Evolutionary conservation across 2,113 vertebrate genomes (phyloP).

Genomic region (Oreochromis niloticus): DNA sequence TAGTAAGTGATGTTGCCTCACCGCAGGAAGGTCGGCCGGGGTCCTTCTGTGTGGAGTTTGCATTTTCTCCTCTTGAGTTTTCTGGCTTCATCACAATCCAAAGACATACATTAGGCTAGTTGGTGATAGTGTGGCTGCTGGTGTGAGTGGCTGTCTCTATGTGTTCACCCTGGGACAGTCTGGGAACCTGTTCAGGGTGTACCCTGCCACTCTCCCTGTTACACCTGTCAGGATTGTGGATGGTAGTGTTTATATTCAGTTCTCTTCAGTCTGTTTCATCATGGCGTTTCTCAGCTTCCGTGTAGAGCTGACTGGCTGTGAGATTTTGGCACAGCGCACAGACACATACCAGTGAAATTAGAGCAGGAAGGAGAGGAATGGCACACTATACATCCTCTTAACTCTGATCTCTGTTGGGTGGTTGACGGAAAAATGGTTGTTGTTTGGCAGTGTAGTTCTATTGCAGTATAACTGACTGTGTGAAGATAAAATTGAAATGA

Average conservation of each 20-base stretch:
- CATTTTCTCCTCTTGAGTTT: neutral
- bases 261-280: neutral
- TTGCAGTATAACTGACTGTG: neutral
- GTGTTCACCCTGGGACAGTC: neutral
- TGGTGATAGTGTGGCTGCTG: fast-evolving
- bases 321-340: fast-evolving
- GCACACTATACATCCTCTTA: neutral
- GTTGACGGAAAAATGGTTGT: neutral
- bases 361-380: neutral
- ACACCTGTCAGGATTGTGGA: neutral
- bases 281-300: fast-evolving
- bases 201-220: neutral
- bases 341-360: neutral
- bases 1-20: neutral
- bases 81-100: neutral
- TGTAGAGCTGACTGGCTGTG: neutral
- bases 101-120: neutral
- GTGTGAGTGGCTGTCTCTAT: neutral
- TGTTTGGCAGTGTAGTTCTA: neutral
- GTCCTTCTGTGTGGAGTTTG: neutral
- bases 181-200: neutral
- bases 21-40: neutral
- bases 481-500: neutral
- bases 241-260: neutral
- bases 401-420: neutral